These are phyloP conservation scores for Coregonus clupeaformis DNA, from an alignment of 2,113 vertebrate species.

Conservation along the genomic window DNA sequence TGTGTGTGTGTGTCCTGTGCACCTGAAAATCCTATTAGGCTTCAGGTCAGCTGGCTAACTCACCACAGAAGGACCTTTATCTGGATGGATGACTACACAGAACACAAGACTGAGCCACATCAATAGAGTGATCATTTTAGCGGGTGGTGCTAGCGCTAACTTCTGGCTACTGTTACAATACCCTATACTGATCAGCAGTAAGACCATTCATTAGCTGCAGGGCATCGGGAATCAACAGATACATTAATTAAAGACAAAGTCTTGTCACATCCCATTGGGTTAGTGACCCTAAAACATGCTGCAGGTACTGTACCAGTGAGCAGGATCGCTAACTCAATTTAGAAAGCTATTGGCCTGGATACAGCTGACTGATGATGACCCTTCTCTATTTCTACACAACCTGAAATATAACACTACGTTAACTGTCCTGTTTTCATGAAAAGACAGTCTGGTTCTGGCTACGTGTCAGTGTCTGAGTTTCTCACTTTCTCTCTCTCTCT, in stretches of 20 bases:
- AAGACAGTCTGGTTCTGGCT: not conserved
- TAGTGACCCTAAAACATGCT: constrained; percentile 17
- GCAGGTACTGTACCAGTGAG: constrained; percentile 32
- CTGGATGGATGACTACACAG: constrained; percentile 29
- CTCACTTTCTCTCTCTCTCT: not conserved
- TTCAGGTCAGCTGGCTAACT: constrained; percentile 22
- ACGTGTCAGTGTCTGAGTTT: not conserved
- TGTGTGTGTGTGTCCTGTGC: not conserved
- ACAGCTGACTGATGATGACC: constrained; percentile 22
- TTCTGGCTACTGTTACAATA: constrained; percentile 15
- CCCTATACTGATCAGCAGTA: constrained; percentile 5
- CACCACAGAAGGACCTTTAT: constrained; percentile 32
- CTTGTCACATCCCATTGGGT: constrained; percentile 49
- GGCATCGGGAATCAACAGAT: constrained; percentile 33
- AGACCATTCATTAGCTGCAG: constrained; percentile 16
- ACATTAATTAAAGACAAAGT: constrained; percentile 28
- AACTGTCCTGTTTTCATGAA: constrained; percentile 13
- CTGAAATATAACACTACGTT: constrained; percentile 41
- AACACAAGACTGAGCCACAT: constrained; percentile 25
- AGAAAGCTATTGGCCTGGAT: constrained; percentile 24
- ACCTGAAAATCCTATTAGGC: constrained; percentile 18
- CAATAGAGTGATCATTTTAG: constrained; percentile 18
- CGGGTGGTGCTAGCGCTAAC: constrained; percentile 13
- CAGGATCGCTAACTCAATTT: constrained; percentile 46
- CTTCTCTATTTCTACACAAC: constrained; percentile 26